Base-by-base conservation (phyloP, 1,140 invertebrate genomes). In the Neoseiulus cucumeris region DNA sequence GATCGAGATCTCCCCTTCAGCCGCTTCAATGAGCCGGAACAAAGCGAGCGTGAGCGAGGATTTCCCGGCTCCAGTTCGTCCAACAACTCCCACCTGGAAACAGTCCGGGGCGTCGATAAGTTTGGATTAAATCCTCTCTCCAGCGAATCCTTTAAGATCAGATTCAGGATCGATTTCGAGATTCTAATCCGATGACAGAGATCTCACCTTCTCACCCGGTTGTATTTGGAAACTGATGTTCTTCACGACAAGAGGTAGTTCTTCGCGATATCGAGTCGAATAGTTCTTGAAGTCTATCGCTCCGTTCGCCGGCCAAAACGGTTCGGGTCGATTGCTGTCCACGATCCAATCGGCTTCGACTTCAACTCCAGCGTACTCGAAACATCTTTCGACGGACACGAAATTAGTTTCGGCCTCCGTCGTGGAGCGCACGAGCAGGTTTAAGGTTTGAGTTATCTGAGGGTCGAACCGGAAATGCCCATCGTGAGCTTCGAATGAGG, bases 161-260 rank as follows among this genome's bases (percentile, higher is more conserved):
- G n/a, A n/a, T n/a, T n/a, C n/a, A n/a, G n/a, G n/a, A n/a, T n/a
- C n/a, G n/a, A n/a, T n/a, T 39, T 9, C n/a, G n/a, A n/a, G n/a
- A n/a, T n/a, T n/a, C n/a, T n/a, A n/a, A 39, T 39, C 4, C 68
- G 64, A 68, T 71, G n/a, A n/a, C n/a, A n/a, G n/a, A n/a, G n/a
- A n/a, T n/a, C n/a, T n/a, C n/a, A 82, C 82, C 75, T 89, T 89
- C 72, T 89, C 85, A 33, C 85, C 83, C 6, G 85, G 81, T 4
- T 80, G 77, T 1, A 91, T 82, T 14, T 77, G 76, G 70, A 87
- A 87, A 42, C 77, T 80, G 2, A 92, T 75, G 28, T 83, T 81
- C 42, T 83, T 82, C 2, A 92, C 74, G 1, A 91, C 89, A n/a
- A 90, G 77, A 67, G 90, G 87, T 5, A 67, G 17, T 4, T n/a